phyloP scores from a whole-genome alignment of 2,888 invertebrate species.

The Anthoptus insignis region DNA sequence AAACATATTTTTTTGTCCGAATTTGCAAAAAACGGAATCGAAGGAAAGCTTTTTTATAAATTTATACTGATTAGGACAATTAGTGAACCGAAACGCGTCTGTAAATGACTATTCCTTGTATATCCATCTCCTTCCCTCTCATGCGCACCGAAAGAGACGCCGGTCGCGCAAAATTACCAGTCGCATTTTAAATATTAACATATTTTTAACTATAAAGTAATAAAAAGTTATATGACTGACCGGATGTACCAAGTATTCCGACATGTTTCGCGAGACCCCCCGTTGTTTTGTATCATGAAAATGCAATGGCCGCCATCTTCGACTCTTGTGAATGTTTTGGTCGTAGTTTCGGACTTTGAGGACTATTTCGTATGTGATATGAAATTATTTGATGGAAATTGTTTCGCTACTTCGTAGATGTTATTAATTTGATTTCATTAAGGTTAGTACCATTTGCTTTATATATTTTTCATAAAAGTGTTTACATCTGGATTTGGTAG shows the following conservation, averaged over 20 bases:
- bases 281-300: slow-evolving; percentile 93
- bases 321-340: slow-evolving; percentile 94
- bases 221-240: slow-evolving; percentile 54
- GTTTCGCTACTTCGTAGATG: slow-evolving; percentile 75
- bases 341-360: slow-evolving; percentile 84
- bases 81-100: no score
- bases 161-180: no score
- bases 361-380: slow-evolving; percentile 78
- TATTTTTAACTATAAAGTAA: neutral
- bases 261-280: slow-evolving; percentile 83
- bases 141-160: no score
- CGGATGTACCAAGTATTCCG: slow-evolving; percentile 72
- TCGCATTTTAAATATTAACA: neutral
- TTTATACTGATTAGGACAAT: no score
- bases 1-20: no score
- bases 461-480: slow-evolving; percentile 86
- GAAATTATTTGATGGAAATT: slow-evolving; percentile 77
- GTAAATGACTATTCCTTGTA: no score
- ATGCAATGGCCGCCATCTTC: slow-evolving; percentile 95
- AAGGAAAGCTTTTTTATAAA: no score
- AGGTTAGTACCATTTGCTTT: slow-evolving; percentile 75
- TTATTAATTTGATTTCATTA: slow-evolving; percentile 65
- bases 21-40: no score
- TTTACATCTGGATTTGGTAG: slow-evolving; percentile 92
- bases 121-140: no score